These are phyloP conservation scores for Actinemys pallida DNA, from an alignment of 2,113 vertebrate genomes.

Conservation along the genomic window DNA sequence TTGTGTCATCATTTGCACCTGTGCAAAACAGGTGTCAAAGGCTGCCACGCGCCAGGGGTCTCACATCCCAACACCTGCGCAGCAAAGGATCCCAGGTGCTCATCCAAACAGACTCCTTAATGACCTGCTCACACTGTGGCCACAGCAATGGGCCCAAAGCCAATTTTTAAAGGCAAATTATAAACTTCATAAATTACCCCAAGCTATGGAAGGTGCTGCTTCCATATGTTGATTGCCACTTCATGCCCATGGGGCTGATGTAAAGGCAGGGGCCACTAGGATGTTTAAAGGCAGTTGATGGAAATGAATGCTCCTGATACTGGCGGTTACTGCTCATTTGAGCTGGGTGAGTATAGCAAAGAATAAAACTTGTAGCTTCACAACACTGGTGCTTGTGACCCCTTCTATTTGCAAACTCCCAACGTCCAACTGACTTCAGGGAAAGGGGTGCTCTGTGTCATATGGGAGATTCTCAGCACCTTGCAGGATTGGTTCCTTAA, in stretches of 20 bases:
- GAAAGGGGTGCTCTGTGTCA: not conserved
- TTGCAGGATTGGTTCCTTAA: fast-evolving
- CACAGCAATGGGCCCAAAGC: not conserved
- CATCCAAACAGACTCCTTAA: not conserved
- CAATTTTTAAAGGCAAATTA: not conserved
- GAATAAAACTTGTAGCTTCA: not conserved
- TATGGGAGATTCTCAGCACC: not conserved
- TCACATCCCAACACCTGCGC: not conserved
- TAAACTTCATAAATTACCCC: not conserved
- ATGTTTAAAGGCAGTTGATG: not conserved
- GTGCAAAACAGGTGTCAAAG: not conserved
- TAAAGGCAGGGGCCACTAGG: not conserved
- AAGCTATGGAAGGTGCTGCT: not conserved
- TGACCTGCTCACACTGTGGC: not conserved
- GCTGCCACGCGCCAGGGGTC: not conserved
- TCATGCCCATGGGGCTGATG: not conserved
- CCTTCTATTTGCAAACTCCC: not conserved
- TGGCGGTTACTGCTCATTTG: not conserved
- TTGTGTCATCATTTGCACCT: not conserved
- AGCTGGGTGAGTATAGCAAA: not conserved
- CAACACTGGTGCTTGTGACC: not conserved
- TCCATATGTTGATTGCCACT: not conserved
- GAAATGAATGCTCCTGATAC: no score
- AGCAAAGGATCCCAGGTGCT: not conserved
- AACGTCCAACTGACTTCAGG: not conserved